Base-by-base conservation (phyloP, 1,140 invertebrate species). In the Eubasilissa regina region DNA sequence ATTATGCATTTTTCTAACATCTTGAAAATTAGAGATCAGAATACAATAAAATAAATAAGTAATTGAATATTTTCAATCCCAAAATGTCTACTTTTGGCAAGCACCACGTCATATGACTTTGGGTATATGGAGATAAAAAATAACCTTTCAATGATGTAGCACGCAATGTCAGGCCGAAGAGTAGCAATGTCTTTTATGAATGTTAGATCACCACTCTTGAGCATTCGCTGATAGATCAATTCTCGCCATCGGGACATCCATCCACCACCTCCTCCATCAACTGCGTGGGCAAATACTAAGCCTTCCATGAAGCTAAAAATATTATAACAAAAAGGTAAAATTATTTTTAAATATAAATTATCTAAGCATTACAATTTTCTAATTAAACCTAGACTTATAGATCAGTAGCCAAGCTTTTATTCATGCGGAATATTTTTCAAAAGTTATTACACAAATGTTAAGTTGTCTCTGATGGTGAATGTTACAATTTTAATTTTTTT, bases 261-360 rank as follows among this genome's bases (percentile, higher is more conserved):
- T 12, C 81, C 81, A 0, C 85, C 83, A 21, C 58, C 75, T 4
- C 85, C 83, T 11, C 58, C 72, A 47, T 83, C 81, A 35, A 84
- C 85, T 0, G 84, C 84, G 0, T 85, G 80, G 44, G 87, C 64
- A 62, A 86, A 81, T 15, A 89, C 86, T 17, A 89, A 81, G 0
- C 88, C 88, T 78, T 89, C 88, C 88, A 89, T 89, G 80, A 89
- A 88, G 80, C 88, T 89, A 73, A 7, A 83, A 81, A 64, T 35
- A 35, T 15, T n/a, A 45, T 0, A 70, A 0, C n/a, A 47, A 70
- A 47, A 0, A 70, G n/a, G 1, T 15, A 51, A 51, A 13, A 51
- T 13, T 8, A 62, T 21, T 62, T 3, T 62, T 4, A 21, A 62
- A 35, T 12, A 19, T 12, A 62, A 17, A 4, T 62, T 35, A 35